A percentile compares a stretch with the other conserved stretches of the same genome.
Conservation (phyloP, 2,888 invertebrate genomes). For the Hypsopygia costalis region DNA sequence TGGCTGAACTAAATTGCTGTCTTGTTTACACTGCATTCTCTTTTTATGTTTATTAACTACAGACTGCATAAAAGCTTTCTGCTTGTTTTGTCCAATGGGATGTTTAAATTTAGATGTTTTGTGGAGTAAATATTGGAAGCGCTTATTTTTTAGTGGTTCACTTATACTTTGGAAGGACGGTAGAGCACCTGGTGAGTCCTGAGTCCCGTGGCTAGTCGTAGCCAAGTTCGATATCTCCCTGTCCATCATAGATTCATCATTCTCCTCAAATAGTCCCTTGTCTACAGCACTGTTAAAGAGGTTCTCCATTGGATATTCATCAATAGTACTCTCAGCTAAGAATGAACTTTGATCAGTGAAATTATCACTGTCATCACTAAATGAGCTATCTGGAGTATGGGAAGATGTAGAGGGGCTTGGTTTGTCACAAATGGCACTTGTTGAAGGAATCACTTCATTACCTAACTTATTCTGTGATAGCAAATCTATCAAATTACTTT, state of each 20-base stretch:
- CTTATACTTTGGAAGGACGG: conserved; percentile 71
- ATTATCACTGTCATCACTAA: conserved; percentile 70
- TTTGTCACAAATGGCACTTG: conserved; percentile 53
- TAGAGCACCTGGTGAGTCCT: conserved; percentile 57
- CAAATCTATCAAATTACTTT: conserved; percentile 68
- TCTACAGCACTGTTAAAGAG: conserved; percentile 73
- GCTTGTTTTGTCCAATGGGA: conserved; percentile 72
- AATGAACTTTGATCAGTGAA: conserved; percentile 74
- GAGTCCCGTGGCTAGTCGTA: conserved; percentile 67
- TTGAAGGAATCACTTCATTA: conserved; percentile 54
- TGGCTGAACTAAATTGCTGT: conserved; percentile 52
- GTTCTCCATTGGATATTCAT: conserved; percentile 76
- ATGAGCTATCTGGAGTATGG: conserved; percentile 62
- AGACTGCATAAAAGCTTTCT: conserved; percentile 75
- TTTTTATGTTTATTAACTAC: conserved; percentile 76
- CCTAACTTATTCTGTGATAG: conserved; percentile 57
- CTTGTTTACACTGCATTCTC: conserved; percentile 60
- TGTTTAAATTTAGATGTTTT: conserved; percentile 76
- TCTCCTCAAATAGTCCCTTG: conserved; percentile 69
- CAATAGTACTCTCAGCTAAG: conserved; percentile 70
- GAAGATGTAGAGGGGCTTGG: conserved; percentile 48
- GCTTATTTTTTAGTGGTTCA: conserved; percentile 71
- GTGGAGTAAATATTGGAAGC: conserved; percentile 73
- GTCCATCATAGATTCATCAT: conserved; percentile 72
- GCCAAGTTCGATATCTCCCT: conserved; percentile 73